Conservation (phyloP, 2,888 invertebrate species). For the Seira ritae region DNA sequence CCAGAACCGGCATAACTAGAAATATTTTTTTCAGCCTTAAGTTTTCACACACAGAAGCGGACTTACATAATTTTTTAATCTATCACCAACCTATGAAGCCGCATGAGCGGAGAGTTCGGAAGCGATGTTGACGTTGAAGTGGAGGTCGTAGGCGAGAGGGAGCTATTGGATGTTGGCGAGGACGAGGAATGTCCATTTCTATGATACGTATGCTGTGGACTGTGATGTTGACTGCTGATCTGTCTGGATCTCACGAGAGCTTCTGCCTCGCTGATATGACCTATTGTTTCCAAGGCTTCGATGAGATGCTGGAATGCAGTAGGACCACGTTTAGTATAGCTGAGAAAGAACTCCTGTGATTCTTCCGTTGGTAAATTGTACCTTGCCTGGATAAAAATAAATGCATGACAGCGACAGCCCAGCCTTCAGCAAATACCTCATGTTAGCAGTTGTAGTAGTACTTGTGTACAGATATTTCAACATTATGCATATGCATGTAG, state of each 20-base stretch:
- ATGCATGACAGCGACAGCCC: too few species aligned
- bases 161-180: conserved; percentile 44
- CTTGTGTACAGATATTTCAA: too few species aligned
- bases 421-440: too few species aligned
- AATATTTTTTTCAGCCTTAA: too few species aligned
- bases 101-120: conserved; percentile 49
- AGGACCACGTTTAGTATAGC: conserved; percentile 67
- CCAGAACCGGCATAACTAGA: too few species aligned
- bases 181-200: conserved; percentile 28
- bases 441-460: too few species aligned
- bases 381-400: conserved; percentile 16
- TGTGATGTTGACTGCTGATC: background rate
- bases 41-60: too few species aligned
- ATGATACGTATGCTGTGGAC: conserved; percentile 15
- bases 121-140: conserved; percentile 31
- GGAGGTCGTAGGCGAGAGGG: conserved; percentile 30
- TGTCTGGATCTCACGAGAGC: conserved; percentile 16
- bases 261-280: conserved; percentile 63
- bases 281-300: conserved; percentile 57
- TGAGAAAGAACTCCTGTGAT: conserved; percentile 68
- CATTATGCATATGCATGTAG: too few species aligned
- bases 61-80: too few species aligned
- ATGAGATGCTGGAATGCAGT: conserved; percentile 61
- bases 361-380: conserved; percentile 50
- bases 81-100: background rate